Evolutionary conservation across 2,888 invertebrate genomes (phyloP), one percentile per base, ranked within the genome.

Genomic region (Drosophila ustulata): DNA sequence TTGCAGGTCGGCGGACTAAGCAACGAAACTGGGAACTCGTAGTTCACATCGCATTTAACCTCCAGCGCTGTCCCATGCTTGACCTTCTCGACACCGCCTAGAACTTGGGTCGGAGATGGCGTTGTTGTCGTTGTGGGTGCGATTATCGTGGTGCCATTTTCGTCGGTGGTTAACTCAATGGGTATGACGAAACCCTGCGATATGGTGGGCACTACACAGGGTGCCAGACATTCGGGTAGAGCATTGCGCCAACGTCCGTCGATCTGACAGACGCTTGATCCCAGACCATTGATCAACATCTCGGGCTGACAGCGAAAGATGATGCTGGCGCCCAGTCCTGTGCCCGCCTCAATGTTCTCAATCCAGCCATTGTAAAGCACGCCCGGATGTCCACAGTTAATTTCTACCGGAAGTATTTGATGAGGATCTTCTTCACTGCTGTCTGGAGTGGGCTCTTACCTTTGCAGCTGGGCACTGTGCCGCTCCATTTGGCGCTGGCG

Each of bases 181-280:
- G 96, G 93, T 13, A 95, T 95, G 3, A 96, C 95, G 66, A 94
- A 93, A 4, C 97, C 97, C 90, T 97, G 96, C 0, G 96, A 95
- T 13, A 97, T 96, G 82, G 96, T 96, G 0, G 98, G 98, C 0
- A 98, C 97, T 13, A 97, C 96, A 90, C 99, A 99, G 0, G 99
- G 98, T 1, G 98, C 98, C 95, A 93, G 65, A 90, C 99, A 99
- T 92, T 96, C 96, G 0, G 99, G 99, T 66, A 98, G 92, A 0
- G 97, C 96, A 92, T 98, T 96, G 80, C 98, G 96, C 99, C 99
- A 99, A 77, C 95, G 95, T 0, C 99, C 99, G 91, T 98, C 97
- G 76, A 96, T 96, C 92, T 97, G 96, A 89, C 99, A 99, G 9
- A 98, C 96, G 0, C 97, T 96, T 1, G 97, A 97, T 0, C 97